These are phyloP conservation scores for Odontamblyopus lacepedii DNA, from an alignment of 2,797 vertebrate genomes.

Conservation along the genomic window DNA sequence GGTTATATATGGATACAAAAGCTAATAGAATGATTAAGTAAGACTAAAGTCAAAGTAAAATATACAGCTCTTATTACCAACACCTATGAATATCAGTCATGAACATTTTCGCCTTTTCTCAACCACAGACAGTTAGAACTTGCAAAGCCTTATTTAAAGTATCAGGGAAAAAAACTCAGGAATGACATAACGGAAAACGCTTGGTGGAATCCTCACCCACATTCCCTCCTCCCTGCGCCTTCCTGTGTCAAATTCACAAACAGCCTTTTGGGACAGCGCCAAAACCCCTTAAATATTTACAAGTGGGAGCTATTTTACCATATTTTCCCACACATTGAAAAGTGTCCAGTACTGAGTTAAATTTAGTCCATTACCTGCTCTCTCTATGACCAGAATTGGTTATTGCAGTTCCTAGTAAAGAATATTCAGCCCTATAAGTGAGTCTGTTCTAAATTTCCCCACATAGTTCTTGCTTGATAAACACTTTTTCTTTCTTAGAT, in stretches of 20 bases:
- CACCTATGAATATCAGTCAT: neutral
- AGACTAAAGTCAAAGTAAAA: neutral
- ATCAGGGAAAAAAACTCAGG: conserved; percentile 45
- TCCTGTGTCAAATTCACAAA: conserved; percentile 12
- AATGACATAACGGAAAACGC: conserved; percentile 67
- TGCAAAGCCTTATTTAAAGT: conserved; percentile 65
- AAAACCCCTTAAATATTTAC: conserved; percentile 32
- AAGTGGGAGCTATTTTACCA: conserved; percentile 1
- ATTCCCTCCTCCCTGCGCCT: conserved; percentile 30
- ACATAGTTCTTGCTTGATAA: neutral
- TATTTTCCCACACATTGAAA: conserved; percentile 8
- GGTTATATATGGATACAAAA: neutral
- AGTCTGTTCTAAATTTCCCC: neutral
- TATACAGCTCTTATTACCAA: neutral
- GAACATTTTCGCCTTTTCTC: conserved; percentile 28
- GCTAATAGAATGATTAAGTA: neutral
- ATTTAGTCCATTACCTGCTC: neutral
- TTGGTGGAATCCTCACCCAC: conserved; percentile 48
- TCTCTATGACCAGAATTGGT: neutral
- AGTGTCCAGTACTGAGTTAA: too few species aligned
- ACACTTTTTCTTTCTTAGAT: too few species aligned
- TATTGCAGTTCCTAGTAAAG: neutral
- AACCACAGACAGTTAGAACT: conserved; percentile 40
- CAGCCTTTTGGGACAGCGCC: conserved; percentile 27
- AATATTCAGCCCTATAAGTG: neutral